Conservation (phyloP, 2,888 invertebrate species). For the Temnothorax ravouxi region DNA sequence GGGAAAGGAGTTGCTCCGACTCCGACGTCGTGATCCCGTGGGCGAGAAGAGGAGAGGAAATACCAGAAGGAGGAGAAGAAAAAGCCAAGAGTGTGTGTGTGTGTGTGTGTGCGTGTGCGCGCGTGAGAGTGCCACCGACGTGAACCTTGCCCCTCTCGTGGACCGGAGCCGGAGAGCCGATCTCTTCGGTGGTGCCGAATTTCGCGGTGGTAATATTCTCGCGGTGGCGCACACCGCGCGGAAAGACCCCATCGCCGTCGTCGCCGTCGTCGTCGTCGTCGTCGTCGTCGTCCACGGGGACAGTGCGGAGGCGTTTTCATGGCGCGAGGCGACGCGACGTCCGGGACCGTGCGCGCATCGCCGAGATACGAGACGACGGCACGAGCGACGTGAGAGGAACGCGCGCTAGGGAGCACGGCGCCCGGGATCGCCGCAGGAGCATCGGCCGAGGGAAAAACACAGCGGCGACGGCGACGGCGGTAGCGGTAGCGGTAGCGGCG, state of each 20-base stretch:
- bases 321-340: slow-evolving; percentile 64
- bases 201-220: background rate
- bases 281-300: slow-evolving; percentile 58
- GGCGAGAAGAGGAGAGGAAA: background rate
- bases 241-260: background rate
- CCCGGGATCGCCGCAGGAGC: slow-evolving; percentile 18
- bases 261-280: background rate
- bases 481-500: slow-evolving; percentile 46
- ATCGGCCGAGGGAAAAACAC: slow-evolving; percentile 67
- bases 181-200: slow-evolving; percentile 8
- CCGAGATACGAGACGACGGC: slow-evolving; percentile 64
- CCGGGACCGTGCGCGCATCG: slow-evolving; percentile 67
- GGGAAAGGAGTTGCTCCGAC: background rate
- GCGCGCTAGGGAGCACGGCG: background rate
- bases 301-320: slow-evolving; percentile 68
- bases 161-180: background rate
- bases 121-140: slow-evolving; percentile 20
- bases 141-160: slow-evolving; percentile 35
- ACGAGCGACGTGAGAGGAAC: slow-evolving; percentile 73
- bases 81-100: background rate
- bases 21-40: slow-evolving; percentile 20
- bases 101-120: background rate
- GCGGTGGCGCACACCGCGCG: slow-evolving; percentile 12
- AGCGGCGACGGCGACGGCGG: slow-evolving; percentile 29
- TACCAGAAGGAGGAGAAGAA: background rate